Base-by-base conservation (phyloP, 2,888 invertebrate genomes). In the Petrolisthes cinctipes region DNA sequence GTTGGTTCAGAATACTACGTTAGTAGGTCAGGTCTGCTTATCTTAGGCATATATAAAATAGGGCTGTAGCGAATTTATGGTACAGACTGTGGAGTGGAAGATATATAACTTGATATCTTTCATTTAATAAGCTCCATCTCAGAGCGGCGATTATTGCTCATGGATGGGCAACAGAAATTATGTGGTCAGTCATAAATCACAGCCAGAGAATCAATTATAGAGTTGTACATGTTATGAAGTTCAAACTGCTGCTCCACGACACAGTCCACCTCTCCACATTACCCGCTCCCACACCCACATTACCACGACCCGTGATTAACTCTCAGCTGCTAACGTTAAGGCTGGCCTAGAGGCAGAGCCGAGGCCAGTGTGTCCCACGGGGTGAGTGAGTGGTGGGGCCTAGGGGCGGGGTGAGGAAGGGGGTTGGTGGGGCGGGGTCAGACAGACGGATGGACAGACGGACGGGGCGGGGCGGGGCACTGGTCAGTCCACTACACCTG, bases 241-340 rank as follows among this genome's bases (percentile, higher is more conserved):
- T 71, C 71, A n/a, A 71, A 71, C 71, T 71, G 71, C 71, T 71
- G 71, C 71, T 71, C 20, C 11, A 71, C 71, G 71, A n/a, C 71
- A 71, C 71, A 71, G 11, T 61, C 61, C 61, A 61, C 61, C 61
- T 1, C 37, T 71, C 17, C 71, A 71, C 71, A 71, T n/a, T 71
- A 71, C 71, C 71, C n/a, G 37, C 66, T 81, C 61, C 81, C 81
- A 61, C 81, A 9, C 81, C 61, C 66, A 23, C 61, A 61, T 61
- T 51, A 51, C 82, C 68, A 2, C 6, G 57, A 20, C 80, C 66
- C 82, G n/a, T n/a, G 82, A 71, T 82, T 66, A 82, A 56, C 61
- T 23, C 80, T 80, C 83, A 73, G 75, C 61, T 61, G 61, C 78
- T 84, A 84, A 84, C 84, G 84, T 84, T 84, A 78, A 78, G 66